Evolutionary conservation across 2,888 invertebrate genomes (phyloP).

Genomic region (Lysandra bellargus): DNA sequence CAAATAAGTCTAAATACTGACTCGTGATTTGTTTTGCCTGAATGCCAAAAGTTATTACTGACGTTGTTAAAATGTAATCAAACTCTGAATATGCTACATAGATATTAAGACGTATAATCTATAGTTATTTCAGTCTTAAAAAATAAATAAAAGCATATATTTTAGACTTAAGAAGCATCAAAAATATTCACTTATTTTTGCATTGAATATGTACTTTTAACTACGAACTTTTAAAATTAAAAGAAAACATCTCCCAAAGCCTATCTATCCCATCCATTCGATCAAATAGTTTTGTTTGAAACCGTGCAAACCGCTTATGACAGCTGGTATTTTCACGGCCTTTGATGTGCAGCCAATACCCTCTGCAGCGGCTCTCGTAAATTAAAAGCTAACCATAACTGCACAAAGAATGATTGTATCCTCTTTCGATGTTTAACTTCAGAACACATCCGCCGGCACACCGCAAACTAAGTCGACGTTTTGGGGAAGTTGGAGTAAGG

Average conservation of each 20-base stretch:
- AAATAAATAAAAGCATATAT: no score
- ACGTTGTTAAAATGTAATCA: background rate
- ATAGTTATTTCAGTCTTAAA: no score
- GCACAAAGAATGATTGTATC: slow-evolving; percentile 9
- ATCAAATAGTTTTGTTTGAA: background rate
- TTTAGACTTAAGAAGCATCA: no score
- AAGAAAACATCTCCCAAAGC: background rate
- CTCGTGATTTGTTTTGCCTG: background rate
- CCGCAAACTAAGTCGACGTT: background rate
- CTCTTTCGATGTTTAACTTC: background rate
- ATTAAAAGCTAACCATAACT: slow-evolving; percentile 25
- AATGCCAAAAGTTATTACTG: background rate
- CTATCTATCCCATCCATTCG: background rate
- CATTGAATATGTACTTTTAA: background rate
- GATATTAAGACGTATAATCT: no score
- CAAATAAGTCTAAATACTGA: background rate
- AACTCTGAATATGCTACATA: no score
- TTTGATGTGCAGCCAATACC: slow-evolving; percentile 29
- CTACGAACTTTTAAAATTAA: background rate
- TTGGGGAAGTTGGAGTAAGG: background rate
- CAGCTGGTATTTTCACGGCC: background rate
- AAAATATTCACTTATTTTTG: no score
- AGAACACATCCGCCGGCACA: background rate
- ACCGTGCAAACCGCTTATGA: background rate
- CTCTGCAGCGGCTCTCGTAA: background rate